Evolutionary conservation across 2,797 vertebrate species (phyloP), one percentile per base, ranked within the genome.

Genomic region (Arctocebus calabarensis): DNA sequence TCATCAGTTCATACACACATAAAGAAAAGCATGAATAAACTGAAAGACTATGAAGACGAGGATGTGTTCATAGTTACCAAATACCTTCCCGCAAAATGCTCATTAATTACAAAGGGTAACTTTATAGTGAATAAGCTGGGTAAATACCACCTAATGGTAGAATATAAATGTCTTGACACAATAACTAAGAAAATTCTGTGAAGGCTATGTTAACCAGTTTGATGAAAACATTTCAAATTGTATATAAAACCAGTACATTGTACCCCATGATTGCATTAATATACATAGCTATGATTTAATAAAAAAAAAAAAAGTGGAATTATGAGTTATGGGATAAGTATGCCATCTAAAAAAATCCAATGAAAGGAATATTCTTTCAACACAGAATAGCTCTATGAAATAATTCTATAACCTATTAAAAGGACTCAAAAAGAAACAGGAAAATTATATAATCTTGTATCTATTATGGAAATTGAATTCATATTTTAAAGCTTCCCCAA

Each of bases 371-470:
- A 78, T 37, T 45, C 64, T 89, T 40, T 77, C 25, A 78, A 78
- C 71, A 84, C 3, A 78, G 23, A 45, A 11, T 16, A 48, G 12
- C 5, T 14, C 74, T 59, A 43, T 7, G 61, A 84, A 78, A 48
- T 34, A 89, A 78, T 17, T 52, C n/a, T 45, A 61, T 29, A 64
- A 82, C 23, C 84, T 48, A 74, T 70, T 29, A 88, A 59, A 93
- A 66, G 40, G 16, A 88, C 16, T 48, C 37, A 66, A 57, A 27
- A 87, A 61, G 55, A 93, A 85, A 73, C 10, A 89, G 75, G 37
- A 66, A 95, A 90, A 88, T 66, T 61, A 95, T 19, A 57, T 43
- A 85, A 78, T 43, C 29, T 82, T 84, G 32, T 20, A 59, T 48
- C 45, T 81, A 43, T 59, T 85, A 86, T 6, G 52, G 45, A 91